A percentile compares a stretch with the other conserved stretches of the same genome.
Evolutionary conservation across 1,140 invertebrate species (phyloP).

Genomic region (Proctacanthus coquilletti): DNA sequence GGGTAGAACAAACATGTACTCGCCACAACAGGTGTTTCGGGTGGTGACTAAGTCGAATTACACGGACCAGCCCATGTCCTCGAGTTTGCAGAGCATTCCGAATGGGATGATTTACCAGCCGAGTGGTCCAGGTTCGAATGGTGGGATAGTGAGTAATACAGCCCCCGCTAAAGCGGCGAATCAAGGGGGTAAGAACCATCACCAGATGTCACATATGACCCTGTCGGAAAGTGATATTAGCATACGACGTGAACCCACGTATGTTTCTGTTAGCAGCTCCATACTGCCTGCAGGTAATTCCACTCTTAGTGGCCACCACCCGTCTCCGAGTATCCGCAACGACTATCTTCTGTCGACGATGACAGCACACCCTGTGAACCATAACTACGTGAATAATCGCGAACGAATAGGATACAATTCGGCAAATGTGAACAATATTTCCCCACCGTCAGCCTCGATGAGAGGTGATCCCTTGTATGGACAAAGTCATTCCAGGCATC

Average conservation of each 20-base stretch:
- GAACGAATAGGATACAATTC: conserved; percentile 8
- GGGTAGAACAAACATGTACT: conserved; percentile 17
- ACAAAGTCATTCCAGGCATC: conserved; percentile 9
- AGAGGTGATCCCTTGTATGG: conserved; percentile 17
- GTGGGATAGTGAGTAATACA: conserved; percentile 1
- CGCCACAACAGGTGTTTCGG: conserved; percentile 23
- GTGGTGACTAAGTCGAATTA: conserved; percentile 23
- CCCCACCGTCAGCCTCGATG: conserved; percentile 19
- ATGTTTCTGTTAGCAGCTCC: conserved; percentile 9
- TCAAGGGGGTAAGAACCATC: neutral
- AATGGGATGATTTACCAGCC: conserved; percentile 25
- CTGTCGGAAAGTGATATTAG: conserved; percentile 17
- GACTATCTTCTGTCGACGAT: neutral
- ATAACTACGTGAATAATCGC: neutral
- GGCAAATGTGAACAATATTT: conserved; percentile 18
- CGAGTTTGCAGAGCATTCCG: conserved; percentile 29
- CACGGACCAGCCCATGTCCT: conserved; percentile 23
- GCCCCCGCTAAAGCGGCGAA: neutral
- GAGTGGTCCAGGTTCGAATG: neutral
- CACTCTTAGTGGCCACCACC: conserved; percentile 1
- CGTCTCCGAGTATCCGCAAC: neutral
- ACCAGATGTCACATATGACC: conserved; percentile 9
- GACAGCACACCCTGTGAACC: conserved; percentile 2
- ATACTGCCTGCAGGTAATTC: conserved; percentile 13
- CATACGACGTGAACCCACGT: conserved; percentile 8